Percentiles rank a stretch among this genome's conserved stretches.
Conservation (phyloP, 2,113 vertebrate species). For the Apteryx mantelli region DNA sequence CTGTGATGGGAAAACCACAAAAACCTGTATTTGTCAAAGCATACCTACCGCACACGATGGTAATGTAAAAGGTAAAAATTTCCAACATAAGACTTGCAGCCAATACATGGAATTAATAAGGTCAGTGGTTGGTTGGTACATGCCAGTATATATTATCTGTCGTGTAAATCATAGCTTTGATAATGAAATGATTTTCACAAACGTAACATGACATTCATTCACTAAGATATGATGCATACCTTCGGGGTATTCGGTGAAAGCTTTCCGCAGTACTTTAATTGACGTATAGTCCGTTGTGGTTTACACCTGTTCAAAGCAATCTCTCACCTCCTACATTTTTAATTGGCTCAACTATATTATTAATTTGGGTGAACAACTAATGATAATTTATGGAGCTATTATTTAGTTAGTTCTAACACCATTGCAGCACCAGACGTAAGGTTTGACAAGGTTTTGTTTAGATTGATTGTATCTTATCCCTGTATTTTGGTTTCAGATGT, state of each 20-base stretch:
- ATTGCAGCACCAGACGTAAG: neutral
- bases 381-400: neutral
- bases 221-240: neutral
- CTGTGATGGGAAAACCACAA: neutral
- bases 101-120: neutral
- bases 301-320: neutral
- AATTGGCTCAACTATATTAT: neutral
- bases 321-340: neutral
- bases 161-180: neutral
- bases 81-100: neutral
- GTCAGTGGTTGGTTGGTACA: neutral
- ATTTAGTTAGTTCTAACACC: neutral
- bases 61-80: neutral
- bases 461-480: neutral
- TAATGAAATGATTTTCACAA: constrained; percentile 31
- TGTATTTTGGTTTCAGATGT: neutral
- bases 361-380: neutral
- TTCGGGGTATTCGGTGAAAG: constrained; percentile 29
- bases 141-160: neutral
- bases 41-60: neutral
- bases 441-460: neutral
- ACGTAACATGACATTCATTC: constrained; percentile 3
- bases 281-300: neutral
- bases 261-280: constrained; percentile 16
- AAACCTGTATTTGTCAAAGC: neutral